These are phyloP conservation scores for Xestoiulus laeticollis DNA, from an alignment of 2,888 invertebrate genomes.

Conservation along the genomic window DNA sequence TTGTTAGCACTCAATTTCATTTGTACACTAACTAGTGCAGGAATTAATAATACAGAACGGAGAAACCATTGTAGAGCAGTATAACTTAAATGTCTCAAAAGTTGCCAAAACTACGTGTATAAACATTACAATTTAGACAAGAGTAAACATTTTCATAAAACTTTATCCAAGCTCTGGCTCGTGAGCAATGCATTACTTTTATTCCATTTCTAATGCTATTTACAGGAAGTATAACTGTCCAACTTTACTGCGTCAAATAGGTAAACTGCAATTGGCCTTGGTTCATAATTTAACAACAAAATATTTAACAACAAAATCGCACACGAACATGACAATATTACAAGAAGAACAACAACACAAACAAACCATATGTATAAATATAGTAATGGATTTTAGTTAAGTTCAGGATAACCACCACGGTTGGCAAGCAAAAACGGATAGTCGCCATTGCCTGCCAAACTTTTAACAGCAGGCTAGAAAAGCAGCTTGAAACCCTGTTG, in stretches of 20 bases:
- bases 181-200: background rate
- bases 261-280: background rate
- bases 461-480: background rate
- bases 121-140: too few relatives aligned
- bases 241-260: background rate
- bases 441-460: background rate
- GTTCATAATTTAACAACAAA: background rate
- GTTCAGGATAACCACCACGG: background rate
- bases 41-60: too few relatives aligned
- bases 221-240: background rate
- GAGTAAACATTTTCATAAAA: too few relatives aligned
- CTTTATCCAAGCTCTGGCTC: background rate
- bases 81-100: too few relatives aligned
- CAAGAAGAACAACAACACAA: background rate
- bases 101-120: too few relatives aligned
- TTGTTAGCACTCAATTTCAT: too few relatives aligned
- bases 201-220: background rate
- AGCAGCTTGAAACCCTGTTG: background rate
- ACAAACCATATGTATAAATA: background rate
- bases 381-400: background rate
- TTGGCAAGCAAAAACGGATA: too few relatives aligned
- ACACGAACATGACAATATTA: constrained; percentile 10
- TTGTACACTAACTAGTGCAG: too few relatives aligned
- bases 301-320: background rate
- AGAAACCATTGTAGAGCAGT: too few relatives aligned